Evolutionary conservation across 1,140 invertebrate species (phyloP).

Genomic region (Zeugodacus cucurbitae): DNA sequence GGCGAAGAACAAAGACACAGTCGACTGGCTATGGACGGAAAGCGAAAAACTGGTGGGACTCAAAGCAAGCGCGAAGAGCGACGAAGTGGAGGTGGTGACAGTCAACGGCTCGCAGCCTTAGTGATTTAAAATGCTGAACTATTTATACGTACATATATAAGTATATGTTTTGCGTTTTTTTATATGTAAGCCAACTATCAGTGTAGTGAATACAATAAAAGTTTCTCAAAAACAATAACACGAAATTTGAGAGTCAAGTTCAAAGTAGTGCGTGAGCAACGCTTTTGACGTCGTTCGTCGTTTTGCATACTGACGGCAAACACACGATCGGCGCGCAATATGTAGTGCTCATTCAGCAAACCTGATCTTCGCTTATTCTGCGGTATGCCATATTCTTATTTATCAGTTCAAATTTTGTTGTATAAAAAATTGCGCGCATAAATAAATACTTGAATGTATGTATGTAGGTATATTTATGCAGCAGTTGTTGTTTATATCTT

Average conservation of each 20-base stretch:
- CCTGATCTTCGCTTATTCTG: not conserved
- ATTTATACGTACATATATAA: not conserved
- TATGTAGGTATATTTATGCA: not conserved
- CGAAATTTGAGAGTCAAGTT: not conserved
- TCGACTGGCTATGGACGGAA: constrained; percentile 77
- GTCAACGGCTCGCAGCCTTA: not conserved
- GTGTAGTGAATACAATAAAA: not conserved
- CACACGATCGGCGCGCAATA: not conserved
- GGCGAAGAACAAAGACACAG: constrained; percentile 67
- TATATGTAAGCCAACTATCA: not conserved
- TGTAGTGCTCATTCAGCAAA: not conserved
- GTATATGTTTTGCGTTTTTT: not conserved
- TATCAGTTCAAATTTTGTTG: not conserved
- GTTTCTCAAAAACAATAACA: not conserved
- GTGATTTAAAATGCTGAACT: not conserved
- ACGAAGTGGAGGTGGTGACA: constrained; percentile 20
- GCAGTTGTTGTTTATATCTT: not conserved
- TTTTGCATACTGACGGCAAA: not conserved
- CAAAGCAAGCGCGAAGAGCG: not conserved
- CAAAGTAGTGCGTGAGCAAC: not conserved
- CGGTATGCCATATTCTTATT: not conserved
- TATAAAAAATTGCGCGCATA: not conserved
- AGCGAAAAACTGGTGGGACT: constrained; percentile 60
- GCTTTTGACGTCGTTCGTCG: not conserved
- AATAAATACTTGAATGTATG: no score